A percentile compares a stretch with the other conserved stretches of the same genome.
phyloP scores from a whole-genome alignment of 2,888 invertebrate species.

The Silvanus unidentatus region DNA sequence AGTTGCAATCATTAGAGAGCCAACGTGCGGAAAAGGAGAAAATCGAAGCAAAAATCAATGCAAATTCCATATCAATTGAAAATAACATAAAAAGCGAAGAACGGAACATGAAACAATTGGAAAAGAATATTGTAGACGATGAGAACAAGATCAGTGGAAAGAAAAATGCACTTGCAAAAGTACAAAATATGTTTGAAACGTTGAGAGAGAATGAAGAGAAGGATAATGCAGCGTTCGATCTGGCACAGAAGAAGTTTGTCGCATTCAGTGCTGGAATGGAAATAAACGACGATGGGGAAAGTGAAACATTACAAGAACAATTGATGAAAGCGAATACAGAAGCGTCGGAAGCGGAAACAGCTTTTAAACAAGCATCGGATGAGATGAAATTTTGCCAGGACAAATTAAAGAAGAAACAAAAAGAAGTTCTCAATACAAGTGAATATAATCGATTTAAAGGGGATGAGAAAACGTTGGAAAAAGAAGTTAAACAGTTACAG shows the following conservation, averaged over 20 bases:
- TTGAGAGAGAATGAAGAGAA: slow-evolving; percentile 61
- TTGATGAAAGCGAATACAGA: slow-evolving; percentile 75
- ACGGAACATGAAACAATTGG: slow-evolving; percentile 61
- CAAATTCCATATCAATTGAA: slow-evolving; percentile 58
- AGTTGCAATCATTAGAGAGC: slow-evolving; percentile 58
- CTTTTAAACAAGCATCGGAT: slow-evolving; percentile 72
- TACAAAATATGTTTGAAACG: slow-evolving; percentile 58
- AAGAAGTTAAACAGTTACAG: slow-evolving; percentile 53
- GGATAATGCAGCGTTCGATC: slow-evolving; percentile 61
- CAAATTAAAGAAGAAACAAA: slow-evolving; percentile 59
- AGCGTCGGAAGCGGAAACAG: slow-evolving; percentile 70
- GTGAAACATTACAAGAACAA: slow-evolving; percentile 83
- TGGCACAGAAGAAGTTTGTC: slow-evolving; percentile 74
- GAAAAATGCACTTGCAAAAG: slow-evolving; percentile 54
- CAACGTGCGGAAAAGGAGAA: slow-evolving; percentile 60
- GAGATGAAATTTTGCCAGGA: slow-evolving; percentile 59
- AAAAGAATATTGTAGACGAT: slow-evolving; percentile 64
- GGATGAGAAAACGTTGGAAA: slow-evolving; percentile 52
- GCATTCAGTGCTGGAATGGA: slow-evolving; percentile 79
- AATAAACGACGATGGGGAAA: slow-evolving; percentile 70
- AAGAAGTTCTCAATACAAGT: slow-evolving; percentile 61
- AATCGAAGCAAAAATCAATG: slow-evolving; percentile 59
- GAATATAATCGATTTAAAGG: slow-evolving; percentile 62
- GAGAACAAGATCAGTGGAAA: slow-evolving; percentile 56
- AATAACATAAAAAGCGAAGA: slow-evolving; percentile 63